Conservation (phyloP, 2,888 invertebrate genomes). For the Myathropa florea region DNA sequence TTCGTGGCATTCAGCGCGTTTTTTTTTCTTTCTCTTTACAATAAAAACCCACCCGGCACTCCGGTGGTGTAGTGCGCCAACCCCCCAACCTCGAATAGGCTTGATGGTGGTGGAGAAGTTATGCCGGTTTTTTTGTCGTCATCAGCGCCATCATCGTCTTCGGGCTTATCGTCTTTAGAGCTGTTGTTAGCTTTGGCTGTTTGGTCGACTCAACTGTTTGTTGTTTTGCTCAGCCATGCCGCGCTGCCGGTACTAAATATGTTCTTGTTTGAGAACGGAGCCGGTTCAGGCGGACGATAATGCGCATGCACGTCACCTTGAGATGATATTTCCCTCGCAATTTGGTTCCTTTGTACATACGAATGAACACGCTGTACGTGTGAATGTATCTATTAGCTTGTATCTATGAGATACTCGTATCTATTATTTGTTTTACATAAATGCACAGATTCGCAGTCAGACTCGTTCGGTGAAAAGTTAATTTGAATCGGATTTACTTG, state of each 20-base stretch:
- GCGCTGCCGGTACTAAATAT: conserved; percentile 22
- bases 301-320: conserved; percentile 70
- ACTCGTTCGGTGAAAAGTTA: neutral
- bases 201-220: conserved; percentile 20
- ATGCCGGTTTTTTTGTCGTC: conserved; percentile 59
- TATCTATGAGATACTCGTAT: too few species aligned
- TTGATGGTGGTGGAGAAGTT: conserved; percentile 14
- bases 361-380: neutral
- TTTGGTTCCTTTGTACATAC: conserved; percentile 6
- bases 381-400: neutral
- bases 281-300: conserved; percentile 41
- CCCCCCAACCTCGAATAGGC: neutral
- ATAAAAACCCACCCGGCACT: too few species aligned
- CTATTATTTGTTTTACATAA: neutral
- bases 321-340: conserved; percentile 56
- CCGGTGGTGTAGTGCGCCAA: neutral
- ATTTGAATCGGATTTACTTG: neutral
- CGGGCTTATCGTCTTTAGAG: conserved; percentile 26
- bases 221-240: conserved; percentile 46
- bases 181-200: conserved; percentile 42
- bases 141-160: conserved; percentile 36
- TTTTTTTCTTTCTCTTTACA: neutral
- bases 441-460: neutral
- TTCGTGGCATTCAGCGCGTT: conserved; percentile 30
- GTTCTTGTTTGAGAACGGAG: conserved; percentile 41